Base-by-base conservation (phyloP, 2,888 invertebrate species). In the Leptarthrus brevirostris region DNA sequence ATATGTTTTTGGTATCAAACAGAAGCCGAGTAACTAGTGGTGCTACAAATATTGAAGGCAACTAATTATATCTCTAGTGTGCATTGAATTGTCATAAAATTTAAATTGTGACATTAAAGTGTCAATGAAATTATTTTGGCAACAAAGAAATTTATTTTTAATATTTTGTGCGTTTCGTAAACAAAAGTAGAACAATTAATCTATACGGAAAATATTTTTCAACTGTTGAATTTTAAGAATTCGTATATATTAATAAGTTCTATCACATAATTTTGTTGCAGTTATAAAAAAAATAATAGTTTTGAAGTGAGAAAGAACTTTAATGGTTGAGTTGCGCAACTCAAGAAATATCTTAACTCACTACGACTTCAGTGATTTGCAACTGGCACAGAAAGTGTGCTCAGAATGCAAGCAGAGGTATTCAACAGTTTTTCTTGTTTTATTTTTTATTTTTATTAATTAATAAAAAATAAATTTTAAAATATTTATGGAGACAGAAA, bases 351-450 rank as follows among this genome's bases (percentile, higher is more conserved):
- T 12, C 34, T 30, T 58, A 22, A 58, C 16, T 16, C 20, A 40
- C 36, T 58, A 18, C 58, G 53, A 24, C 22, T 53, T 58, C 20
- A 8, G 36, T 16, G 64, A 47, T 66, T 66, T 66, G 47, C 44
- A 66, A 24, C 24, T 30, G 24, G 24, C 47, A 66, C 44, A 47
- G n/a, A n/a, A 5, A 10, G 44, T 24, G 64, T 66, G 64, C 26
- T 66, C 64, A 66, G 44, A 12, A 66, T 66, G 64, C 47, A 44
- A 24, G 20, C 24, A 47, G 24, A 47, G 64, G 64, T 66, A 58
- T 58, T 16, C n/a, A 54, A 6, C n/a, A 12, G 2, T 26, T 24
- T 1, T 54, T 26, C 1, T n/a, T 1, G 6, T 24, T 54, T 22
- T 53, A 18, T 22, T n/a, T 10, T 8, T 18, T 53, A 20, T 52